Evolutionary conservation across 2,113 vertebrate species (phyloP).

Genomic region (Mixornis gularis): DNA sequence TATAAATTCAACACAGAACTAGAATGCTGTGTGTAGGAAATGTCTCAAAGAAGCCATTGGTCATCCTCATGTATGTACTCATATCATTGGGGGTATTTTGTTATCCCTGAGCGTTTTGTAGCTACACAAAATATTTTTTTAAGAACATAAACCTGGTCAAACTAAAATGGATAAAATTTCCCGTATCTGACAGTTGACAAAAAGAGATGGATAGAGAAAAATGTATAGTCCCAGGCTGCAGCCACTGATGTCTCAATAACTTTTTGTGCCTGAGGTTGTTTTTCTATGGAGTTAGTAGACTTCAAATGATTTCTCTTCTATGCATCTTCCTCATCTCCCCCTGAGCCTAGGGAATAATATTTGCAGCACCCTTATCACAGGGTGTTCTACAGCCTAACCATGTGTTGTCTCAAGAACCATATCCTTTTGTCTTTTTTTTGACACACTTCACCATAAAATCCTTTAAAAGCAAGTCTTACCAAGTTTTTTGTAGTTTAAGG

Average conservation of each 20-base stretch:
- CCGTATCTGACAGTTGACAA: not conserved
- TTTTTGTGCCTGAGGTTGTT: not conserved
- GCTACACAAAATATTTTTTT: not conserved
- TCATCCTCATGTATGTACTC: not conserved
- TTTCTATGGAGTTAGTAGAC: not conserved
- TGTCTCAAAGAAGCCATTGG: not conserved
- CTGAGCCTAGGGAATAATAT: not conserved
- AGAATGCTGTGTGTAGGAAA: not conserved
- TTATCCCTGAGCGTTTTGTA: not conserved
- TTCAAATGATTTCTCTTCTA: not conserved
- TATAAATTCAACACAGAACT: not conserved
- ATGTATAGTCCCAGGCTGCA: not conserved
- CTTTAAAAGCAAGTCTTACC: not conserved
- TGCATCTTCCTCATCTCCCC: not conserved
- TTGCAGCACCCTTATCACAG: not conserved
- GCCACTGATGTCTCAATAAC: not conserved
- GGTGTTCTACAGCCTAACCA: not conserved
- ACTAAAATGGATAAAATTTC: not conserved
- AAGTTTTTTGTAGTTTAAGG: not conserved
- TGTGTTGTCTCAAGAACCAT: not conserved
- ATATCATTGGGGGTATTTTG: not conserved
- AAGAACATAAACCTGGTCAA: not conserved
- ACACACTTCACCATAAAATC: not conserved
- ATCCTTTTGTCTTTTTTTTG: not conserved
- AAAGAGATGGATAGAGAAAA: not conserved